Percentiles rank a stretch among this genome's conserved stretches.
phyloP scores from a whole-genome alignment of 2,888 invertebrate species.

The Dryobotodes eremita region DNA sequence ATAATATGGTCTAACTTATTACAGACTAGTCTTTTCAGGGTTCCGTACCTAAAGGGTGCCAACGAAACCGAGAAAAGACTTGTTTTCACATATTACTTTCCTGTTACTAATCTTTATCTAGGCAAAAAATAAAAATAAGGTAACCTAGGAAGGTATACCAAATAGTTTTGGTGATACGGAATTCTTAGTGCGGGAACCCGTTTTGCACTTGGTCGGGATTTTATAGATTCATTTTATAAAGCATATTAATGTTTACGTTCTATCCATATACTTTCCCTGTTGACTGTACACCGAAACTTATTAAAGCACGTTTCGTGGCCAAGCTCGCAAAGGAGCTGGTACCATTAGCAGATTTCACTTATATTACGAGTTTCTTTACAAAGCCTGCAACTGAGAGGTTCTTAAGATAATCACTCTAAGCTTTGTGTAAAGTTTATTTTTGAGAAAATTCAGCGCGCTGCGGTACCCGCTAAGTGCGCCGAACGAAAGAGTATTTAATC shows the following conservation, averaged over 20 bases:
- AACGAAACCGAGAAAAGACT: not conserved
- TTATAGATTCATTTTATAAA: not conserved
- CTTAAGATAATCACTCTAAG: constrained; percentile 67
- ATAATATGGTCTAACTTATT: not conserved
- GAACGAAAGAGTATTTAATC: constrained; percentile 40
- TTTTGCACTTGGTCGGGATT: too few relatives aligned
- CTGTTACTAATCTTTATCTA: not conserved
- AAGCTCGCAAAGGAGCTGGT: constrained; percentile 52
- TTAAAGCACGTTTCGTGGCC: constrained; percentile 53
- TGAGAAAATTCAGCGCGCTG: constrained; percentile 50
- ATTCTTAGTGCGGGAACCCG: too few relatives aligned
- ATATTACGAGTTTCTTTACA: constrained; percentile 65
- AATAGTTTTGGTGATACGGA: too few relatives aligned
- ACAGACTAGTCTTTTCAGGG: not conserved
- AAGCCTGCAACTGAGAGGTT: constrained; percentile 69
- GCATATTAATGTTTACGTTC: not conserved
- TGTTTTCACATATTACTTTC: not conserved
- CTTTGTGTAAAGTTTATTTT: constrained; percentile 67
- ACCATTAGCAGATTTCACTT: constrained; percentile 68
- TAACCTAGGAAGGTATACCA: not conserved
- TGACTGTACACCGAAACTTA: constrained; percentile 29
- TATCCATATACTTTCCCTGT: constrained; percentile 13
- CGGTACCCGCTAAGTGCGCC: constrained; percentile 35
- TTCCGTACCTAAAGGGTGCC: not conserved
- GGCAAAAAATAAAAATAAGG: not conserved